Percentiles rank a stretch among this genome's conserved stretches.
phyloP scores from a whole-genome alignment of 2,888 invertebrate genomes.

The Notocelia uddmanniana region DNA sequence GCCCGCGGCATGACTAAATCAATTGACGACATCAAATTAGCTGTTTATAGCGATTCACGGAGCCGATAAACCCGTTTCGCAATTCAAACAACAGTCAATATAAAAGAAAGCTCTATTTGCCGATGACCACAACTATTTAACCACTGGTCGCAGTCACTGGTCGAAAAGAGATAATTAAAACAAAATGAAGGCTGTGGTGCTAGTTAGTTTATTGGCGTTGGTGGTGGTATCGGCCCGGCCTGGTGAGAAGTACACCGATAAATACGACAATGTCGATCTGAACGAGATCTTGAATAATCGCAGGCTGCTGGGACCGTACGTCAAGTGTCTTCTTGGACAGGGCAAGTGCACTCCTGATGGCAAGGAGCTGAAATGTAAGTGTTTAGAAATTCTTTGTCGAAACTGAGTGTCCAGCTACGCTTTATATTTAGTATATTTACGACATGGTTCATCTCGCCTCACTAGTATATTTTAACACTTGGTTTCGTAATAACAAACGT shows the following conservation, averaged over 20 bases:
- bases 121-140: constrained; percentile 8
- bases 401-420: background rate
- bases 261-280: constrained; percentile 87
- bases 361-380: constrained; percentile 86
- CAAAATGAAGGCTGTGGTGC: constrained; percentile 48
- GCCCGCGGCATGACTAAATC: constrained; percentile 10
- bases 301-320: constrained; percentile 86
- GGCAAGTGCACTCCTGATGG: constrained; percentile 87
- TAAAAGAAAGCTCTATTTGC: constrained; percentile 35
- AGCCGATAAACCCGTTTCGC: constrained; percentile 33
- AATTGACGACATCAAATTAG: constrained; percentile 33
- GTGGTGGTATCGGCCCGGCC: constrained; percentile 47
- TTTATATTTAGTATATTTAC: no score
- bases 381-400: background rate
- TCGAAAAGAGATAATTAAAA: background rate
- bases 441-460: no score
- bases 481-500: no score
- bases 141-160: constrained; percentile 17
- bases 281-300: constrained; percentile 87
- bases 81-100: constrained; percentile 17
- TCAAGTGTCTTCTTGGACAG: constrained; percentile 86
- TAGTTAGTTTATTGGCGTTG: constrained; percentile 50
- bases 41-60: constrained; percentile 27
- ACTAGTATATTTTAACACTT: no score
- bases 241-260: constrained; percentile 79